Base-by-base conservation (phyloP, 2,797 vertebrate genomes). In the Acanthurus lineatus region DNA sequence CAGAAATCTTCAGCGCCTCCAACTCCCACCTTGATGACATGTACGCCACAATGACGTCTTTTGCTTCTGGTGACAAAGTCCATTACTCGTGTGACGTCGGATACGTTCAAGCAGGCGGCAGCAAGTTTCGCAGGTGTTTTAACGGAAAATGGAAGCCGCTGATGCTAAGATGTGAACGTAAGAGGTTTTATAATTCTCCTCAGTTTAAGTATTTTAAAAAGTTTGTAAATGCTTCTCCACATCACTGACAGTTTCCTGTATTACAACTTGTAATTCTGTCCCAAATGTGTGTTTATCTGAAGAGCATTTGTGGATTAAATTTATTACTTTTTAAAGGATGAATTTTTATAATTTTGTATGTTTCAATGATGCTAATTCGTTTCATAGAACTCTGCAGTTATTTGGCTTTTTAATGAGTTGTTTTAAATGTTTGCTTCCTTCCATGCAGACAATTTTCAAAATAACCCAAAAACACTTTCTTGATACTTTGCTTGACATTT, bases 111-210 rank as follows among this genome's bases (percentile, higher is more conserved):
- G 38, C 7, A 5, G 40, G 70, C 0, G 92, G 95, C 47, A 88
- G 40, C 32, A 79, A 35, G 35, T 53, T 16, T 22, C 87, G 92
- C 51, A 15, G 0, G 0, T 96, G 95, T 48, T n/a, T 0, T 0
- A 1, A 73, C 0, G 92, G 93, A 25, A 17, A 0, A 28, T 95
- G 95, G 95, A 88, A 93, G 0, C 28, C 28, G 0, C 68, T 90
- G 66, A 0, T 0, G 22, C 53, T 95, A 0, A 82, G 1, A 12
- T 96, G 94, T 82, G 73, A 88, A 91, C 76, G 94, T 96, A 86
- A 78, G 92, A 40, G 17, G 42, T 22, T 38, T 28, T 54, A 16
- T 5, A 15, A 28, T n/a, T 25, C 17, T 52, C 15, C 2, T 49
- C 9, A 1, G 16, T 16, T 6, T 25, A 19, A 25, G 25, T 40